Conservation (phyloP, 2,888 invertebrate genomes). For the Pteria penguin region DNA sequence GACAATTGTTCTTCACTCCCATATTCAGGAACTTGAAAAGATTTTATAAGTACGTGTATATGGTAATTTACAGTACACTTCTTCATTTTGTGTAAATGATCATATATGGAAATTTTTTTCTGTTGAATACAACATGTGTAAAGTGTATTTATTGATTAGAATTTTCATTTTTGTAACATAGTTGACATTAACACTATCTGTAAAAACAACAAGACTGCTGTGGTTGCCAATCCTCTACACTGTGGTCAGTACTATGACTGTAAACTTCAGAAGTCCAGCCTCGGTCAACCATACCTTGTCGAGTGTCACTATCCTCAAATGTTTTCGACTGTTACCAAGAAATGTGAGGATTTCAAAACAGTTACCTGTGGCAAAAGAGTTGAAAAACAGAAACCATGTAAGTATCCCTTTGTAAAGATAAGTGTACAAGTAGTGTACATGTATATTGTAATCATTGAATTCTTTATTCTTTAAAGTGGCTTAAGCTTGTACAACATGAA, state of each 20-base stretch:
- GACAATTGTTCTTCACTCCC: no score
- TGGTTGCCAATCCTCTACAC: slow-evolving; percentile 61
- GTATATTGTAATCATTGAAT: no score
- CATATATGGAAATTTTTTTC: no score
- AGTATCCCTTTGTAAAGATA: no score
- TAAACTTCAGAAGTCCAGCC: slow-evolving; percentile 42
- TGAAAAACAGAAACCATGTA: slow-evolving; percentile 63
- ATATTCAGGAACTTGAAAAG: no score
- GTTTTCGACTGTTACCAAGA: slow-evolving; percentile 52
- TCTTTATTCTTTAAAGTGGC: no score
- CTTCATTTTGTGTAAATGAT: no score
- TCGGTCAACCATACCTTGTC: slow-evolving; percentile 48
- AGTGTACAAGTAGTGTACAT: no score
- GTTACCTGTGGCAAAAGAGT: slow-evolving; percentile 55
- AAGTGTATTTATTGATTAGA: background rate
- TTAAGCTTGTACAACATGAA: no score
- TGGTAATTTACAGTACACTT: no score
- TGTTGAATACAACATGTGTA: background rate
- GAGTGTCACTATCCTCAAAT: slow-evolving; percentile 68
- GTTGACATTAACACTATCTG: slow-evolving; percentile 51
- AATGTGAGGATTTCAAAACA: slow-evolving; percentile 53
- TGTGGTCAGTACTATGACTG: slow-evolving; percentile 71
- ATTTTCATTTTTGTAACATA: slow-evolving; percentile 18
- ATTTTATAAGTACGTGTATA: no score
- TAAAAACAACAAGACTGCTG: slow-evolving; percentile 43